Evolutionary conservation across 2,113 vertebrate genomes (phyloP).

Genomic region (Phyllostomus hastatus): DNA sequence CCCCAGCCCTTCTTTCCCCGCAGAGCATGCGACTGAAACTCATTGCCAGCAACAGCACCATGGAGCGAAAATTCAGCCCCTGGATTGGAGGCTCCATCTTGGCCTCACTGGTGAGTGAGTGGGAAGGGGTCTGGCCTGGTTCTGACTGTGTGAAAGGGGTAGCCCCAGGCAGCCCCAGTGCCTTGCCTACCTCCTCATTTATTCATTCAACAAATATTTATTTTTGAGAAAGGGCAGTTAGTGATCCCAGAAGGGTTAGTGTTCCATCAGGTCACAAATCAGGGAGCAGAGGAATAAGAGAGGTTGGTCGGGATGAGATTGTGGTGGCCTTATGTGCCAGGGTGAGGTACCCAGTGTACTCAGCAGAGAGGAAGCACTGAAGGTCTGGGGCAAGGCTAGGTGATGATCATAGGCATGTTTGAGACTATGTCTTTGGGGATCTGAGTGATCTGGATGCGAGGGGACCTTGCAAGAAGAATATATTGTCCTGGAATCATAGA

Average conservation of each 20-base stretch:
- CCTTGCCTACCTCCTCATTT: background rate
- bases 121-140: background rate
- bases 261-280: background rate
- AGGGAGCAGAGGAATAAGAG: background rate
- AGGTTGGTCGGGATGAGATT: background rate
- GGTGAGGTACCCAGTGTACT: background rate
- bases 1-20: background rate
- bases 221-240: background rate
- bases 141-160: background rate
- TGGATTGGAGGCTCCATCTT: conserved; percentile 88
- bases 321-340: background rate
- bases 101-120: conserved; percentile 86
- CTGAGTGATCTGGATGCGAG: background rate
- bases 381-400: background rate
- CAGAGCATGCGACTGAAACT: conserved; percentile 88
- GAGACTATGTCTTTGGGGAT: background rate
- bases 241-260: background rate
- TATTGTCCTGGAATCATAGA: background rate
- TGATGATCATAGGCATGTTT: background rate
- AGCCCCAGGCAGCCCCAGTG: background rate
- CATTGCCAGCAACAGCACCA: conserved; percentile 86
- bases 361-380: background rate
- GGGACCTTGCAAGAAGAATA: background rate
- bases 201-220: conserved; percentile 4
- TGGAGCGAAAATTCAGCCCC: conserved; percentile 87